Conservation (phyloP, 2,888 invertebrate species). For the Epistrophe grossulariae region DNA sequence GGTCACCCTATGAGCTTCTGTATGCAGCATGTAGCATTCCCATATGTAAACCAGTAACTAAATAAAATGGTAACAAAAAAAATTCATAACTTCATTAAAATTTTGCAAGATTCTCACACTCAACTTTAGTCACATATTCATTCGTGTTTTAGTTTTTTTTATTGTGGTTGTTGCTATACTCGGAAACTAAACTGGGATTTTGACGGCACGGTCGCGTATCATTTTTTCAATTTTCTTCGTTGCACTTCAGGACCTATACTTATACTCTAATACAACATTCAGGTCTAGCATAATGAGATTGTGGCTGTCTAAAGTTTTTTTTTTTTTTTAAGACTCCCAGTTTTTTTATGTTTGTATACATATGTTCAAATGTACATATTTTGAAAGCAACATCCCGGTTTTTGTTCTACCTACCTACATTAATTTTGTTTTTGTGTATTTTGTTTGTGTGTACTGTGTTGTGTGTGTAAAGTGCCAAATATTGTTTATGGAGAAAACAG, state of each 20-base stretch:
- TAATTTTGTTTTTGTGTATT: too few species aligned
- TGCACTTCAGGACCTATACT: conserved; percentile 29
- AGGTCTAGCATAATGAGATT: conserved; percentile 21
- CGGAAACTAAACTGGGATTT: neutral
- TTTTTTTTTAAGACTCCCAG: neutral
- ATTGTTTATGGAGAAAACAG: too few species aligned
- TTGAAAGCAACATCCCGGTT: conserved; percentile 31
- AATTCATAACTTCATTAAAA: conserved; percentile 65
- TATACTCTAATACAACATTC: neutral
- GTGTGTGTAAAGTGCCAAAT: too few species aligned
- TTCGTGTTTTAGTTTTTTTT: conserved; percentile 59
- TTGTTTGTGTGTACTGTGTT: too few species aligned
- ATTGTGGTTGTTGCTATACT: conserved; percentile 5
- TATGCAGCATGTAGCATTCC: neutral
- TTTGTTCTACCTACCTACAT: too few species aligned
- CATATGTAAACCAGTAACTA: neutral
- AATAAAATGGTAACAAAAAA: neutral
- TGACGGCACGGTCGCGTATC: conserved; percentile 7
- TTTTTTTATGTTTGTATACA: neutral
- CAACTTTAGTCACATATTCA: conserved; percentile 50
- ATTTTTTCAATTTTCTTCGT: conserved; percentile 55
- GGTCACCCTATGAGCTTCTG: neutral
- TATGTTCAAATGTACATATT: neutral
- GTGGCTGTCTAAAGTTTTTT: conserved; percentile 34
- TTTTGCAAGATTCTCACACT: conserved; percentile 47